A percentile compares a stretch with the other conserved stretches of the same genome.
Evolutionary conservation across 2,888 invertebrate genomes (phyloP).

Genomic region (Buathra laborator): DNA sequence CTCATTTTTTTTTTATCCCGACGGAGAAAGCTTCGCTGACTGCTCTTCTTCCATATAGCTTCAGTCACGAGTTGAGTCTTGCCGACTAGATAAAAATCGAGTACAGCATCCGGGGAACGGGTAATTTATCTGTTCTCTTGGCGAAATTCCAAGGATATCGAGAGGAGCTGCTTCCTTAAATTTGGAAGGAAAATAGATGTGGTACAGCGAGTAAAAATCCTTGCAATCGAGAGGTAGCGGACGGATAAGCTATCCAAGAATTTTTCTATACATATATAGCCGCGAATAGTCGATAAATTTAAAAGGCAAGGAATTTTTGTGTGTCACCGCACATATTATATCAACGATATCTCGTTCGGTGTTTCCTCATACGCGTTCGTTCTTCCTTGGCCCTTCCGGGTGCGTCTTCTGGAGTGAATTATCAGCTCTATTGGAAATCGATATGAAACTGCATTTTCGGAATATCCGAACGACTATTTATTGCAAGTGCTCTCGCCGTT

Average conservation of each 20-base stretch:
- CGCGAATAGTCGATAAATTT: conserved; percentile 28
- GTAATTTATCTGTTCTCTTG: conserved; percentile 69
- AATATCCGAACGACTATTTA: conserved; percentile 56
- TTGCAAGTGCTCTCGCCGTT: conserved; percentile 12
- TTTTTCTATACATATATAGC: background rate
- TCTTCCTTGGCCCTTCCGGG: conserved; percentile 6
- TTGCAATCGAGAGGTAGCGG: background rate
- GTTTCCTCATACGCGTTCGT: background rate
- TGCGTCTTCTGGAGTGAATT: conserved; percentile 38
- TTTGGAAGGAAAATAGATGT: conserved; percentile 55
- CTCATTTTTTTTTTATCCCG: background rate
- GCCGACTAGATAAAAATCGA: conserved; percentile 60
- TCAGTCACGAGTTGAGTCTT: conserved; percentile 9
- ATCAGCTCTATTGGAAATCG: conserved; percentile 59
- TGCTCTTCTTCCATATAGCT: conserved; percentile 3
- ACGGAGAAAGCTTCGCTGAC: conserved; percentile 2
- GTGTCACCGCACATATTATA: conserved; percentile 18
- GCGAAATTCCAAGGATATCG: conserved; percentile 68
- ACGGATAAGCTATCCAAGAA: background rate
- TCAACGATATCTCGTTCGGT: conserved; percentile 10
- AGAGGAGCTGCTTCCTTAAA: conserved; percentile 60
- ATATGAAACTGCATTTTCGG: conserved; percentile 57
- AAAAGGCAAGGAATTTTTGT: conserved; percentile 15
- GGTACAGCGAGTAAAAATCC: conserved; percentile 10
- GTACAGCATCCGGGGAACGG: conserved; percentile 42